These are phyloP conservation scores for Pantherophis alleghaniensis DNA, from an alignment of 2,797 vertebrate genomes.

Conservation along the genomic window DNA sequence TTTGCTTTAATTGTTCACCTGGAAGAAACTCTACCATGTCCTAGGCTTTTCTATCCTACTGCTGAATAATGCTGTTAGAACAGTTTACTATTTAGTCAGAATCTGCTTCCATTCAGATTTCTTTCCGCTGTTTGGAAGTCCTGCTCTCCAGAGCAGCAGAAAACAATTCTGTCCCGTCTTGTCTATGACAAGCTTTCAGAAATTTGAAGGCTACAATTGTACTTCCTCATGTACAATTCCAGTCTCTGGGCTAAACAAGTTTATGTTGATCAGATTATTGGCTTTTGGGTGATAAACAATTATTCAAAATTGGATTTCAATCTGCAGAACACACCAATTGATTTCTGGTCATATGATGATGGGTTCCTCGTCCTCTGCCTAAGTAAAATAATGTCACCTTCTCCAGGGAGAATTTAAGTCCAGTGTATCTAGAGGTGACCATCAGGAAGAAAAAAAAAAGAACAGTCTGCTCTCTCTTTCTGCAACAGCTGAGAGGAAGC, in stretches of 20 bases:
- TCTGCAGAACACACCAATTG: background rate
- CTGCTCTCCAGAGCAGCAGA: background rate
- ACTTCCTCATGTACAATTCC: background rate
- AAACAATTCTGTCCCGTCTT: background rate
- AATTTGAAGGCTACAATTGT: background rate
- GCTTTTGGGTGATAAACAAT: background rate
- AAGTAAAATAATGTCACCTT: background rate
- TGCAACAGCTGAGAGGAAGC: background rate
- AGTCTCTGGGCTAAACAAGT: background rate
- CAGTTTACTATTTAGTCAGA: background rate
- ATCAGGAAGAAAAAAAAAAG: background rate
- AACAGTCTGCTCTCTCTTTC: background rate
- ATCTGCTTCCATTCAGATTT: background rate
- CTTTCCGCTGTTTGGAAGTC: background rate
- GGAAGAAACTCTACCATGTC: background rate
- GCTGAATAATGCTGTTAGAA: background rate
- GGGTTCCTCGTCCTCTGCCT: background rate
- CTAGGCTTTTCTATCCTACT: background rate
- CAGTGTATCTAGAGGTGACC: background rate
- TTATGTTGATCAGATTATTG: background rate
- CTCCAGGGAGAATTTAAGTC: background rate
- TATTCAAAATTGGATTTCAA: background rate
- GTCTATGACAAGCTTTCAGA: background rate
- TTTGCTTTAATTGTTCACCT: background rate
- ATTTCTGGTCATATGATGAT: background rate